Evolutionary conservation across 2,113 vertebrate genomes (phyloP).

Genomic region (Cyprinodon variegatus): DNA sequence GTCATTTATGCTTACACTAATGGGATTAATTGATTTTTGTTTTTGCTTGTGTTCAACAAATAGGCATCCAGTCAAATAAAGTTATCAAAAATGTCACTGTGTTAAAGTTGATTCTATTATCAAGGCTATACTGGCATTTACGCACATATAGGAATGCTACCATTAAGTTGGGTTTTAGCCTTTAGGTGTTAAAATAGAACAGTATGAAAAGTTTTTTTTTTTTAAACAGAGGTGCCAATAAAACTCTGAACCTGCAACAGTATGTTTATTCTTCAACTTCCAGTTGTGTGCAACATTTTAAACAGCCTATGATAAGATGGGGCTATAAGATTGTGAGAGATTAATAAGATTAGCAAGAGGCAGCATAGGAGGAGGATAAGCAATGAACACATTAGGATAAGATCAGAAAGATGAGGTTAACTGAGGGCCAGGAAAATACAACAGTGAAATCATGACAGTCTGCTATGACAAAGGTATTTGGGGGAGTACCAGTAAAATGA

Average conservation of each 20-base stretch:
- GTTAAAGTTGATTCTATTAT: no score
- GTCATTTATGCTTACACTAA: neutral
- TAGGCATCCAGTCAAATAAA: no score
- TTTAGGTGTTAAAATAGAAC: no score
- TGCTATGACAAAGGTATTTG: constrained; percentile 22
- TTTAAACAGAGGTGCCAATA: neutral
- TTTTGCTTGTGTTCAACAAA: no score
- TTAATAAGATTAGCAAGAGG: constrained; percentile 49
- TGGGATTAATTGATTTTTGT: no score
- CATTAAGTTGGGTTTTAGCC: no score
- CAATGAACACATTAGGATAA: constrained; percentile 49
- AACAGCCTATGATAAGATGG: constrained; percentile 18
- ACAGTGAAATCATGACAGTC: constrained; percentile 8
- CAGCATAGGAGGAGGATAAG: constrained; percentile 50
- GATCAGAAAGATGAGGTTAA: constrained; percentile 31
- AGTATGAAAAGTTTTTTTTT: no score
- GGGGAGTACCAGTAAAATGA: constrained; percentile 54
- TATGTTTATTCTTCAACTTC: constrained; percentile 26
- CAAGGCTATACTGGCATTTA: no score
- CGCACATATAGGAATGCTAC: no score
- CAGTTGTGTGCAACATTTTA: constrained; percentile 10
- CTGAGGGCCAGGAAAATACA: constrained; percentile 31
- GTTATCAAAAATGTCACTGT: no score
- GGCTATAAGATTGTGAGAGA: constrained; percentile 51
- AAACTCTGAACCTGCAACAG: neutral